Percentiles rank a stretch among this genome's conserved stretches.
phyloP scores from a whole-genome alignment of 2,888 invertebrate species.

The Acrobasis consociella region DNA sequence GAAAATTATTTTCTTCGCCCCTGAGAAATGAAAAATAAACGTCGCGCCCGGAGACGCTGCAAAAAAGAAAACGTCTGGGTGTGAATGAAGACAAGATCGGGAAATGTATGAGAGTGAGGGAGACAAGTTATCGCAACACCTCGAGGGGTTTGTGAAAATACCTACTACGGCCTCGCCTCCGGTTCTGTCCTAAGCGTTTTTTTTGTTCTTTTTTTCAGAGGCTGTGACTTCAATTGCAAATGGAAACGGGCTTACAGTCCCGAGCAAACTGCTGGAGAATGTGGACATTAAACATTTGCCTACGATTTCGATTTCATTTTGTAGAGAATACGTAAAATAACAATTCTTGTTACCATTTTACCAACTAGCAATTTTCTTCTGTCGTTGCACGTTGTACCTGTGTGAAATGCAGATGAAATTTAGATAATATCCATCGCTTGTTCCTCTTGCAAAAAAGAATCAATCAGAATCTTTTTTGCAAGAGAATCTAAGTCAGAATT shows the following conservation, averaged over 20 bases:
- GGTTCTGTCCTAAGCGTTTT: background rate
- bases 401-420: no score
- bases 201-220: conserved; percentile 41
- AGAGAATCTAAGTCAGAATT: no score
- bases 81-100: conserved; percentile 42
- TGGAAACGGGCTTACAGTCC: conserved; percentile 38
- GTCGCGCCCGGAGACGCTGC: conserved; percentile 50
- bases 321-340: background rate
- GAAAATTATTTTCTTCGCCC: conserved; percentile 80
- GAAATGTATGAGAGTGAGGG: conserved; percentile 38
- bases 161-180: conserved; percentile 34
- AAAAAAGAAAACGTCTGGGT: conserved; percentile 44
- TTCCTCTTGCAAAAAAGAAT: no score
- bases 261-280: conserved; percentile 48
- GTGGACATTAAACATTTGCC: conserved; percentile 34
- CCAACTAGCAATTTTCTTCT: no score
- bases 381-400: no score
- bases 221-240: conserved; percentile 55
- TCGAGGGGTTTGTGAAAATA: conserved; percentile 62
- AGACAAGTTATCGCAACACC: conserved; percentile 44
- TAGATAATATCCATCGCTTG: no score
- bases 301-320: conserved; percentile 34
- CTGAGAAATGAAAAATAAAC: conserved; percentile 81
- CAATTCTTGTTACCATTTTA: background rate
- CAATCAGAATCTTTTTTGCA: no score